Evolutionary conservation across 1,140 invertebrate genomes (phyloP), one percentile per base, ranked within the genome.

Genomic region (Ctenoplectra terminalis): DNA sequence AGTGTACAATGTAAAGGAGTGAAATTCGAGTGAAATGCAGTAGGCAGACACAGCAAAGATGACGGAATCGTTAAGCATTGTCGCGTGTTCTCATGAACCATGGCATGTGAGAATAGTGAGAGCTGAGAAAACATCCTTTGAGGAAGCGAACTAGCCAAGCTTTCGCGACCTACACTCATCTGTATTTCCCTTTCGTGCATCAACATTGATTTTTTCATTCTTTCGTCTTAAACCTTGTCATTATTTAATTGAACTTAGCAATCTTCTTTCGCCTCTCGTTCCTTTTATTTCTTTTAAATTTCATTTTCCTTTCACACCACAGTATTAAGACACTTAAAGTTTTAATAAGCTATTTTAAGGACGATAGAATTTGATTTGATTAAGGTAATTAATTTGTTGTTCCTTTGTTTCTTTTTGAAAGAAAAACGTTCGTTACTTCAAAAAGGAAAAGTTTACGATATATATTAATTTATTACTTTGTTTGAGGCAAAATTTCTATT

Each of bases 31-130:
- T 52, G 60, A 61, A 75, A 75, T 52, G 60, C 60, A 75, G 11
- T n/a, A 15, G 31, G 8, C 8, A 15, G 20, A 15, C n/a, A 29
- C 20, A 69, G 37, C 31, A 29, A 67, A 69, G 26, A 77, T 58
- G 63, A 77, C 63, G 64, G 40, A 40, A 58, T 56, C 54, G 66
- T 70, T 70, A 71, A 73, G 37, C 48, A 64, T 64, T 73, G 60
- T 80, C 77, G 58, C 54, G 70, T 54, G 69, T 80, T 80, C 77
- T 80, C 77, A 80, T 58, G 77, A 80, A 40, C 15, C n/a, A 23
- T 17, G 7, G 48, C 31, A 64, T 43, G 58, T 40, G 77, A 78
- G 54, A 80, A 80, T 63, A 80, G 77, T 73, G 77, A 80, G 77
- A 80, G 60, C 48, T 73, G 48, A 80, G 77, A 73, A 73, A 73